Percentiles rank a stretch among this genome's conserved stretches.
These are phyloP conservation scores for Bucco capensis DNA, from an alignment of 2,113 vertebrate species.

Conservation along the genomic window DNA sequence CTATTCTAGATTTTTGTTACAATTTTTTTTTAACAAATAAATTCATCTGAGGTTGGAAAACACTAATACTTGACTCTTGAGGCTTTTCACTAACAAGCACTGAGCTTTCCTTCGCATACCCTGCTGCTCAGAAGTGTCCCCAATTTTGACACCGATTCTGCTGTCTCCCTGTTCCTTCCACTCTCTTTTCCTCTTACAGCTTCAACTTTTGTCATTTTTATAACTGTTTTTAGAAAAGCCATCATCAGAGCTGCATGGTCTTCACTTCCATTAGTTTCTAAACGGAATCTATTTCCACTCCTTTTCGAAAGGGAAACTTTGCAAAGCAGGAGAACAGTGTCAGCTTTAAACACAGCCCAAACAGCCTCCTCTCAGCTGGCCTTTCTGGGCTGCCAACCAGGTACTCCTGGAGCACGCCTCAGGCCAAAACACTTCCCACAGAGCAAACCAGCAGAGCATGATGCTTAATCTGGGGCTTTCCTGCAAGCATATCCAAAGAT, in stretches of 20 bases:
- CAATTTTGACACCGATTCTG: not conserved
- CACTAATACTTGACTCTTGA: not conserved
- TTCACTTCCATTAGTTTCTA: not conserved
- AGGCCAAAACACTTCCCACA: not conserved
- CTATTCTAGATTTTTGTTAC: not conserved
- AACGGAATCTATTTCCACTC: not conserved
- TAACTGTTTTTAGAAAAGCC: not conserved
- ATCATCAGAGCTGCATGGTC: not conserved
- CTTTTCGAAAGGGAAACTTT: not conserved
- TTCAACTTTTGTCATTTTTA: not conserved
- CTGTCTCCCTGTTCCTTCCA: not conserved
- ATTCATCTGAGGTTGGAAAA: not conserved
- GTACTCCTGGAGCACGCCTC: not conserved
- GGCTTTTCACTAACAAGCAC: not conserved
- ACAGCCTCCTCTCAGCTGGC: not conserved
- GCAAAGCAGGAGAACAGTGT: not conserved
- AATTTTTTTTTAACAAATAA: not conserved
- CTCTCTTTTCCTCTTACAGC: not conserved
- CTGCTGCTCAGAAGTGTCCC: not conserved
- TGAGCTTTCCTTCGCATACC: not conserved
- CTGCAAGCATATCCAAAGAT: not conserved
- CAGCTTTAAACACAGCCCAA: not conserved
- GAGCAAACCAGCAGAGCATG: not conserved
- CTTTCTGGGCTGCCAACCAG: not conserved
- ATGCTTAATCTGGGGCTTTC: not conserved